Evolutionary conservation across 1,140 invertebrate genomes (phyloP).

Genomic region (Bombus superbus): DNA sequence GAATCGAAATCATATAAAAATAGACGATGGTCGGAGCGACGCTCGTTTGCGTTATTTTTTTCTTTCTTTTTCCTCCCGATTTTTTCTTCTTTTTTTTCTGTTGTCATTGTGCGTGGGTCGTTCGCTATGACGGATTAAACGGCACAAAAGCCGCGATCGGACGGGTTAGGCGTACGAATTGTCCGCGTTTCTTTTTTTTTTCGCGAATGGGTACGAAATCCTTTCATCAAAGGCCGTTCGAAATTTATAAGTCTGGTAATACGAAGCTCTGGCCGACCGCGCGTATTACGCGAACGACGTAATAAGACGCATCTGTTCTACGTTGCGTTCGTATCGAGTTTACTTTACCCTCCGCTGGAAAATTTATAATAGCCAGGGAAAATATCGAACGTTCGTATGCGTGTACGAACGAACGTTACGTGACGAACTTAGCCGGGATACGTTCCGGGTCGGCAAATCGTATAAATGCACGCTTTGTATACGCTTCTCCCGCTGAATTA

Average conservation of each 20-base stretch:
- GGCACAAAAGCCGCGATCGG: constrained; percentile 2
- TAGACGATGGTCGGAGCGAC: constrained; percentile 42
- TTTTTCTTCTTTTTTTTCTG: background rate
- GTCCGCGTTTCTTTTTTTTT: too few relatives aligned
- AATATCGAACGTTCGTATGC: background rate
- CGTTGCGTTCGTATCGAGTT: background rate
- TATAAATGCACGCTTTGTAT: background rate
- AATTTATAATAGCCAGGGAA: constrained; percentile 12
- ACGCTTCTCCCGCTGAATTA: background rate
- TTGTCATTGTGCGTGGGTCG: constrained; percentile 3
- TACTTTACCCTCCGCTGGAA: background rate
- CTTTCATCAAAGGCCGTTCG: background rate
- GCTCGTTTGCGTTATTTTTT: constrained; percentile 45
- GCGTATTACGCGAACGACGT: background rate
- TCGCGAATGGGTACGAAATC: background rate
- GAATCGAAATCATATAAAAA: constrained; percentile 44
- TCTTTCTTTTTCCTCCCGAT: too few relatives aligned
- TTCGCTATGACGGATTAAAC: constrained; percentile 37
- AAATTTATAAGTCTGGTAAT: constrained; percentile 29
- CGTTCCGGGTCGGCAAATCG: background rate
- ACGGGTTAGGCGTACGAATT: background rate
- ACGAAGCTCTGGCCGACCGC: background rate
- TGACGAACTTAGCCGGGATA: too few relatives aligned
- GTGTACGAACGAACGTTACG: background rate
- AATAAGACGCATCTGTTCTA: constrained; percentile 17